A percentile compares a stretch with the other conserved stretches of the same genome.
phyloP scores from a whole-genome alignment of 92 coral and sea anemone species.

The Muricea muricata region DNA sequence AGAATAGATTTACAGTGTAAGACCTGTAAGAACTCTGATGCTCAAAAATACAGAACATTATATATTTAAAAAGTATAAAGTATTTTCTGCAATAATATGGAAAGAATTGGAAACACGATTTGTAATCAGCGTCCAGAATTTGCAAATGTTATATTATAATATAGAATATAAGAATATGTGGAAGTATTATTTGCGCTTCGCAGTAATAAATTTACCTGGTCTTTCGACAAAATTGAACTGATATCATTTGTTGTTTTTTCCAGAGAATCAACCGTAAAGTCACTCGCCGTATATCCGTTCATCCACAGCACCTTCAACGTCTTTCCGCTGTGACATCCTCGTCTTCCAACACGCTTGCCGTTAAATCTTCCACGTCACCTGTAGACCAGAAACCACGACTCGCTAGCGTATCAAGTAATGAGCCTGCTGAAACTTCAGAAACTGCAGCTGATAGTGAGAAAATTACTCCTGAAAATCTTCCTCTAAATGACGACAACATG shows the following conservation, averaged over 20 bases:
- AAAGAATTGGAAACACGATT: no score
- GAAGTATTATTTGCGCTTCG: no score
- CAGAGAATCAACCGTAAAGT: constrained; percentile 83
- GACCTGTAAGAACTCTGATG: no score
- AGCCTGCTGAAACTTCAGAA: not conserved
- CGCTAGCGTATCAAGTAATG: constrained; percentile 22
- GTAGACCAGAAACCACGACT: constrained; percentile 7
- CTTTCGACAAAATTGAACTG: no score
- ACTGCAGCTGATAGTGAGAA: constrained; percentile 28
- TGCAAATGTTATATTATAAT: no score
- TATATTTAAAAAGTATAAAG: no score
- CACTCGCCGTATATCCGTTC: constrained; percentile 86
- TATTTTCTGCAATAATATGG: no score
- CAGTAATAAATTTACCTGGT: no score
- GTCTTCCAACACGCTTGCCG: constrained; percentile 34
- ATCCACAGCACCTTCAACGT: constrained; percentile 90
- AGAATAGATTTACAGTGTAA: no score
- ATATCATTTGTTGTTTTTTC: not conserved
- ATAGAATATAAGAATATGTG: not conserved
- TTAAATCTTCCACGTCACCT: not conserved
- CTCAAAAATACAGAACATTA: no score
- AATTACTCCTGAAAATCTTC: not conserved
- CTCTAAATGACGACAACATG: not conserved
- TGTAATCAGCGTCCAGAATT: no score
- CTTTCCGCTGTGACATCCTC: constrained; percentile 58